These are phyloP conservation scores for Dendrophyllia cribrosa DNA, from an alignment of 64 coral and sea anemone genomes.

Conservation along the genomic window DNA sequence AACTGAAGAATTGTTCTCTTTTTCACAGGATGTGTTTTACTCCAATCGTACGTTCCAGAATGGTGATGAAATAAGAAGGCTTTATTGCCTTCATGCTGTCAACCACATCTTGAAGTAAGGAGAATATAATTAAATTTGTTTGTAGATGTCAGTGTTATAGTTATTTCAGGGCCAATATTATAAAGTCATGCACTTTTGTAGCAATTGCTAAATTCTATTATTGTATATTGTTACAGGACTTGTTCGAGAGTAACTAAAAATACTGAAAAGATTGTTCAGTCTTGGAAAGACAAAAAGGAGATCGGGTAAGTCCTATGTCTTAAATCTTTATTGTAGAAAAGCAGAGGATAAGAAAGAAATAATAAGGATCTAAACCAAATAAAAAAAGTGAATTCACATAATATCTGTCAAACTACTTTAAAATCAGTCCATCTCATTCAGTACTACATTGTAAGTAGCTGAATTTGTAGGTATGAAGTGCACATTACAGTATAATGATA, in stretches of 20 bases:
- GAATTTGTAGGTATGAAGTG: too few species aligned
- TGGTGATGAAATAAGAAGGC: slow-evolving; percentile 84
- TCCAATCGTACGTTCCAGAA: slow-evolving; percentile 85
- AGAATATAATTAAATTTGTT: neutral
- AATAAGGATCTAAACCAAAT: too few species aligned
- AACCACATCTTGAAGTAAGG: slow-evolving; percentile 97
- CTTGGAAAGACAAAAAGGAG: slow-evolving; percentile 90
- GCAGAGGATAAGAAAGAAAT: too few species aligned
- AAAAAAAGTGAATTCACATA: too few species aligned
- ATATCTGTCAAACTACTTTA: too few species aligned
- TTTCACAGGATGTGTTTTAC: slow-evolving; percentile 87
- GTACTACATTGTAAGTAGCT: too few species aligned
- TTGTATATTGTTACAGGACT: slow-evolving; percentile 54
- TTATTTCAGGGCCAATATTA: too few species aligned
- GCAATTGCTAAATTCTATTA: too few species aligned
- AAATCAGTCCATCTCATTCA: too few species aligned
- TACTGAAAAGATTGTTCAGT: slow-evolving; percentile 87
- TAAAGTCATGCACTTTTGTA: neutral
- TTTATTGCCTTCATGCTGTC: slow-evolving; percentile 95
- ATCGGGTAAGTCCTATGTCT: slow-evolving; percentile 53
- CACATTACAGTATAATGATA: too few species aligned
- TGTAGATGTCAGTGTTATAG: too few species aligned
- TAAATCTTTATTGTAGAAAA: neutral
- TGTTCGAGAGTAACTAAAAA: slow-evolving; percentile 87
- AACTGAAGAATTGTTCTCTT: neutral